phyloP scores from a whole-genome alignment of 2,888 invertebrate species.

The Prenolepis imparis region DNA sequence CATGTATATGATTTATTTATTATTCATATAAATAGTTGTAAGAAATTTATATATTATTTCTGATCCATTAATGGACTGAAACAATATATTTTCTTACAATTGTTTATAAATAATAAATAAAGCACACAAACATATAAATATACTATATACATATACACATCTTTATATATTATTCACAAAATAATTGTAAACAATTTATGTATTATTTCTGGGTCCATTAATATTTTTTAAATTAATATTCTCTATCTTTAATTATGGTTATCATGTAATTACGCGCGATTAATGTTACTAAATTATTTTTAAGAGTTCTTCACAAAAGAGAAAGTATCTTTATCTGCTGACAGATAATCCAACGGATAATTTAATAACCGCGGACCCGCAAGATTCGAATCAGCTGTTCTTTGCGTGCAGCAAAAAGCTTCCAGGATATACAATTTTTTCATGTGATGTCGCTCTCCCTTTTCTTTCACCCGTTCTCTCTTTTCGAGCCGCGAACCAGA shows the following conservation, averaged over 20 bases:
- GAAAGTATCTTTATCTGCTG: background rate
- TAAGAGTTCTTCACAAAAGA: background rate
- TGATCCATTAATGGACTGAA: background rate
- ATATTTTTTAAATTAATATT: background rate
- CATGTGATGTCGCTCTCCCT: no score
- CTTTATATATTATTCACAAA: no score
- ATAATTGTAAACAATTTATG: no score
- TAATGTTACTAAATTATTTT: background rate
- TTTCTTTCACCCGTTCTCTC: background rate
- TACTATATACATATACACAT: no score
- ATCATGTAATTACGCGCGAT: background rate
- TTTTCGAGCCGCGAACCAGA: background rate
- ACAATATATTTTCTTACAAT: no score
- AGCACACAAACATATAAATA: no score
- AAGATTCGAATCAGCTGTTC: background rate
- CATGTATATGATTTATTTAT: background rate
- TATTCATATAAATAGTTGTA: background rate
- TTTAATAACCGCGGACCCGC: background rate
- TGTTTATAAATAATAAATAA: no score
- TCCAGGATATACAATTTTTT: conserved; percentile 1
- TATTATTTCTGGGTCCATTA: no score
- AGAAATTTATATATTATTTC: conserved; percentile 11
- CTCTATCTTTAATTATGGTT: background rate
- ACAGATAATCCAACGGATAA: background rate
- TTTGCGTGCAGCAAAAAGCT: background rate